Evolutionary conservation across 2,888 invertebrate species (phyloP), one percentile per base, ranked within the genome.

Genomic region (Apoda limacodes): DNA sequence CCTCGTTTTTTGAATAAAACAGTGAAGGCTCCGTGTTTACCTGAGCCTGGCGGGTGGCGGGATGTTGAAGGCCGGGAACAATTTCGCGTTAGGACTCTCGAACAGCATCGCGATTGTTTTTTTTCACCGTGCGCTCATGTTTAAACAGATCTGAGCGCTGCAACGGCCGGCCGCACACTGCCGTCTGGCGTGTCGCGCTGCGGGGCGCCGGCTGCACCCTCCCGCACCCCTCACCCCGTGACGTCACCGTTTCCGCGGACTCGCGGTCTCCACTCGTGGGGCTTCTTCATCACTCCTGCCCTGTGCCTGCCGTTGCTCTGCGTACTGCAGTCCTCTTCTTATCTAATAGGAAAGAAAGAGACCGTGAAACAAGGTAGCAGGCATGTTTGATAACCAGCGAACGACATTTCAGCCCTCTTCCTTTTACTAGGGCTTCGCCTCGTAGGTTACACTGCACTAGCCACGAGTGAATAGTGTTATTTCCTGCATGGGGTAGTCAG

Each of bases 11-110:
- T n/a, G 11, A 10, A 21, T 37, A 31, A 25, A 6, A 22, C 28
- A 32, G 32, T 43, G 46, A 35, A 43, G 52, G 44, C 43, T 45
- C 39, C n/a, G n/a, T n/a, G 45, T 74, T 74, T 66, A 82, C 82
- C 82, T 82, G 63, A 82, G 70, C 63, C 82, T 66, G 39, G 88
- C 83, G 48, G 88, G 88, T 62, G 88, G 88, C 55, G 88, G 88
- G 63, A 88, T 86, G 70, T 84, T 86, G 71, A 88, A 88, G 52
- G 80, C 78, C 52, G 87, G 85, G 67, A 83, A 86, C 66, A 86
- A 83, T 74, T 88, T 82, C 70, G 88, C 87, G 60, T 85, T 84
- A 60, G 87, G 87, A 82, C 84, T 88, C 74, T 88, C 88, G 69
- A 88, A 88, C 70, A 88, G 78, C 88, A 88, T 88, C 66, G 69